Evolutionary conservation across 2,113 vertebrate species (phyloP), one percentile per base, ranked within the genome.

Genomic region (Hemiprocne comata): DNA sequence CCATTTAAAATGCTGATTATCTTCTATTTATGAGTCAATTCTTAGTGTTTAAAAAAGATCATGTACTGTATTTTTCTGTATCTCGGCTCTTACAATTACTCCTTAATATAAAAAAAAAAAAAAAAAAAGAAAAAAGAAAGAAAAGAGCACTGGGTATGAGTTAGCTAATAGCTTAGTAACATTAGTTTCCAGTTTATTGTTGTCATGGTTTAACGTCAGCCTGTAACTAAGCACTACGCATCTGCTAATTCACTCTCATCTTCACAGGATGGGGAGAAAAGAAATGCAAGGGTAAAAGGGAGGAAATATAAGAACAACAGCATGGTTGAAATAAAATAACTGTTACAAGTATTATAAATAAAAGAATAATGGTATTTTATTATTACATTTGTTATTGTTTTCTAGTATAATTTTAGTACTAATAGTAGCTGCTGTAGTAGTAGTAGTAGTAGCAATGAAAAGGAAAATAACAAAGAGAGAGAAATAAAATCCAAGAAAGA

Each of bases 171-270:
- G 33, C 9, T 61, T 66, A 71, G 38, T 62, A 70, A 38, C 2
- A 44, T 61, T 76, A 29, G 1, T 46, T 78, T 77, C 36, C 14
- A 58, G 3, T 70, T 77, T 78, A 71, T 81, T 38, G 25, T 20
- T 50, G 26, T 24, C 1, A 3, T 31, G 20, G 26, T 62, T 76
- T 38, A 62, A 62, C 11, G 19, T 26, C 34, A 10, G 14, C n/a
- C 12, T 2, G 8, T 44, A 38, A 77, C 9, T 25, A 62, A 77
- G 46, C 21, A 25, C 21, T 21, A 33, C 28, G 50, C 12, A 33
- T 10, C 5, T 5, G 6, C 34, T 38, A 4, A 2, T 16, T 50
- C 5, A 5, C 34, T 38, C 34, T 54, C 5, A 6, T 9, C 16
- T 1, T 5, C 51, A 46, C 1, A 2, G 16, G 58, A 20, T 8